Percentiles rank a stretch among this genome's conserved stretches.
These are phyloP conservation scores for Eurypyga helias DNA, from an alignment of 2,113 vertebrate species.

Conservation along the genomic window DNA sequence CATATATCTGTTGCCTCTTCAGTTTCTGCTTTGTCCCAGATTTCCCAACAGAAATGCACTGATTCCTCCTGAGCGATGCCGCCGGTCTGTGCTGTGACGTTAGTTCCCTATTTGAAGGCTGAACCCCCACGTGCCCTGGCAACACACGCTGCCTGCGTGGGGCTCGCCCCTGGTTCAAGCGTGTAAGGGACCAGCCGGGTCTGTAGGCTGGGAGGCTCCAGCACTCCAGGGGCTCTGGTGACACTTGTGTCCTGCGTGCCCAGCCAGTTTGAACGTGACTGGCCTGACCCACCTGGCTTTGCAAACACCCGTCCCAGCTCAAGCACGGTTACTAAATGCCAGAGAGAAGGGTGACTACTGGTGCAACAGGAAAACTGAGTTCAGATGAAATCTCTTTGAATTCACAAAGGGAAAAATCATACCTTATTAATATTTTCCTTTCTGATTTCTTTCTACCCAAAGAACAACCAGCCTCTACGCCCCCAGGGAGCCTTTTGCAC, in stretches of 20 bases:
- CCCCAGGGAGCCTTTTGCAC: neutral
- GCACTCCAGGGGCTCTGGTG: neutral
- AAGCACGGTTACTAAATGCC: neutral
- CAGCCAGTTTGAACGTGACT: rapidly evolving
- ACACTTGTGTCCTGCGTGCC: neutral
- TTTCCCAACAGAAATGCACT: neutral
- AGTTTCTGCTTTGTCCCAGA: neutral
- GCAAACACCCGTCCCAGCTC: neutral
- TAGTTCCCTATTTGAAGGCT: neutral
- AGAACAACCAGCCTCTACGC: neutral
- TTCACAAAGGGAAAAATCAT: neutral
- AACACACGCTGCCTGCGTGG: rapidly evolving
- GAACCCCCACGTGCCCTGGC: neutral
- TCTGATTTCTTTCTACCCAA: neutral
- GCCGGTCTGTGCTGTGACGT: neutral
- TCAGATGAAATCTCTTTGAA: neutral
- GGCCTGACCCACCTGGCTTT: neutral
- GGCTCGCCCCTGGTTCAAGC: neutral
- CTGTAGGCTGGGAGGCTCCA: neutral
- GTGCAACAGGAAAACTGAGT: neutral
- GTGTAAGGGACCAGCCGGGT: neutral
- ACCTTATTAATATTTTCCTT: neutral
- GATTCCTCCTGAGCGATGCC: neutral
- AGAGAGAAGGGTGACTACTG: neutral
- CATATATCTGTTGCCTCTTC: neutral